These are phyloP conservation scores for Lanius collurio DNA, from an alignment of 2,113 vertebrate genomes.

Conservation along the genomic window DNA sequence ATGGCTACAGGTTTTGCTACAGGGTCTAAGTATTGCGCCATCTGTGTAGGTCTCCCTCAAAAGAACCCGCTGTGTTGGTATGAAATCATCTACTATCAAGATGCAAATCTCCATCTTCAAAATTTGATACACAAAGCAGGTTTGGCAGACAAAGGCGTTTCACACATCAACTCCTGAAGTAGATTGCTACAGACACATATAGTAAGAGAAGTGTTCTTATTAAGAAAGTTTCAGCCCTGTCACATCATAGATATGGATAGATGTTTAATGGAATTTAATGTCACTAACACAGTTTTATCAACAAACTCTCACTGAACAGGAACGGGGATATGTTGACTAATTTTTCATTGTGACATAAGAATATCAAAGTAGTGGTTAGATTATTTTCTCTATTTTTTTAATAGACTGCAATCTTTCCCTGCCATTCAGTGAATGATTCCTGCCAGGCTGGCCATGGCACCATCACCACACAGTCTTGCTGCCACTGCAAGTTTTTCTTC, in stretches of 20 bases:
- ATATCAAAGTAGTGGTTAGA: not conserved
- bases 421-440: not conserved
- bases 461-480: not conserved
- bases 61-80: not conserved
- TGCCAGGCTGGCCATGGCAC: not conserved
- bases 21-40: not conserved
- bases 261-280: not conserved
- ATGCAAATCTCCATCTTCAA: not conserved
- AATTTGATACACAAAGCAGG: not conserved
- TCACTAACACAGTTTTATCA: not conserved
- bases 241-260: not conserved
- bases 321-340: not conserved
- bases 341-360: not conserved
- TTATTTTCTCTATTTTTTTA: not conserved
- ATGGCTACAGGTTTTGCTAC: not conserved
- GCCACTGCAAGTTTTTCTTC: not conserved
- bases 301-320: not conserved
- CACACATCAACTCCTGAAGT: not conserved
- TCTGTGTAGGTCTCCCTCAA: not conserved
- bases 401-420: not conserved
- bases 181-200: not conserved
- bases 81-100: not conserved
- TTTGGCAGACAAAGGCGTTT: not conserved
- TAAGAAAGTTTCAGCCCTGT: not conserved
- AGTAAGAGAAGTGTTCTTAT: not conserved